Conservation (phyloP, 53 echinoderm and acorn worm genomes). For the Temnopleurus reevesii region DNA sequence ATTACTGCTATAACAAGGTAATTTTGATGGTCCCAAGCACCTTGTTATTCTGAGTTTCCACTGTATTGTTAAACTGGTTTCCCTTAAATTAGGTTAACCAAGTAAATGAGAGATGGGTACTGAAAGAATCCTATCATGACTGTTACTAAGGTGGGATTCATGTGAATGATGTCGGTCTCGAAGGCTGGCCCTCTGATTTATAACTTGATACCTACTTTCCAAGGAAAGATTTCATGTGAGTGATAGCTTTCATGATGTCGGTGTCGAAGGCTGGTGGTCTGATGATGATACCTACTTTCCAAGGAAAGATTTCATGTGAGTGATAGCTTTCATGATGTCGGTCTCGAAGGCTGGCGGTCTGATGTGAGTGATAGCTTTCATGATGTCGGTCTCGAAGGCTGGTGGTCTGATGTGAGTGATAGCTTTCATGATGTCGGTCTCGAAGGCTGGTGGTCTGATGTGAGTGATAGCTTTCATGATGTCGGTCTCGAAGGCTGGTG, state of each 20-base stretch:
- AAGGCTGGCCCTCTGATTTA: neutral
- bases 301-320: neutral
- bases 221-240: neutral
- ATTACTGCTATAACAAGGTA: no score
- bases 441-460: slow-evolving; percentile 65
- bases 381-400: neutral
- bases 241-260: neutral
- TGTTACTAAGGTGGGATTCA: neutral
- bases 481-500: slow-evolving; percentile 56
- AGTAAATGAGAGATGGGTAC: neutral
- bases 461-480: slow-evolving; percentile 37
- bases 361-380: neutral
- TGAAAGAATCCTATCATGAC: neutral
- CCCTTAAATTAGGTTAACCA: no score
- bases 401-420: slow-evolving; percentile 32
- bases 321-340: neutral
- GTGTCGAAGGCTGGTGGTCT: slow-evolving; percentile 47
- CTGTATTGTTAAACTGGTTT: no score
- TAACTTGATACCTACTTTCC: neutral
- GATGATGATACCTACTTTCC: neutral
- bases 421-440: slow-evolving; percentile 43
- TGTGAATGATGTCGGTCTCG: neutral
- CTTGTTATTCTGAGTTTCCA: no score
- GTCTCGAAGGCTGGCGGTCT: slow-evolving; percentile 47
- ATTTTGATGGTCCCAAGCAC: no score